Conservation (phyloP, 2,888 invertebrate species). For the Pristionchus arcanus region DNA sequence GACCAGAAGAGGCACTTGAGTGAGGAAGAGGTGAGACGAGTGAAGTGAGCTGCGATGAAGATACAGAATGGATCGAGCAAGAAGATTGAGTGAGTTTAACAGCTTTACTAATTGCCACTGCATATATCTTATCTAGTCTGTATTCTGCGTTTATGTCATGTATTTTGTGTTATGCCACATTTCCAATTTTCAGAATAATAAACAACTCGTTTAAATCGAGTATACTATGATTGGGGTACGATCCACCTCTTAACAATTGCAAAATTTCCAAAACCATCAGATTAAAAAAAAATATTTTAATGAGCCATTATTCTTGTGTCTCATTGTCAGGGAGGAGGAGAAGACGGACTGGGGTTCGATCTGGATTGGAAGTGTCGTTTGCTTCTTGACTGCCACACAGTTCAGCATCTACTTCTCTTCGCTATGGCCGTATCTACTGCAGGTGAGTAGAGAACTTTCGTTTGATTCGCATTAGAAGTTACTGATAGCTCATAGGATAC, state of each 20-base stretch:
- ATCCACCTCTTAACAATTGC: too few species aligned
- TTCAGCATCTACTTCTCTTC: conserved; percentile 61
- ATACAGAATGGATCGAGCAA: not conserved
- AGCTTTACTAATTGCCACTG: not conserved
- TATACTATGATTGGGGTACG: too few species aligned
- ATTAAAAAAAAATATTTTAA: too few species aligned
- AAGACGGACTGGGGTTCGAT: conserved; percentile 60
- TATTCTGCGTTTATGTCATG: not conserved
- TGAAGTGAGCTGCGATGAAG: not conserved
- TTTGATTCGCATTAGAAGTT: too few species aligned
- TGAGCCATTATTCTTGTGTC: too few species aligned
- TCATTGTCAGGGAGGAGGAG: conserved; percentile 42
- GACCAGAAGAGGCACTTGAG: conserved; percentile 19
- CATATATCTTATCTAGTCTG: not conserved
- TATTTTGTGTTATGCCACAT: too few species aligned
- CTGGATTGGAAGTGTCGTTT: conserved; percentile 57
- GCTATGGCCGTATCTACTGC: conserved; percentile 64
- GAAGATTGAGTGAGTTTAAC: conserved; percentile 7
- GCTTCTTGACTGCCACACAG: conserved; percentile 58
- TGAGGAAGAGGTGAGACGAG: not conserved
- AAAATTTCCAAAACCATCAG: too few species aligned
- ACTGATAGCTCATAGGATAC: too few species aligned
- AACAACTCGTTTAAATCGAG: too few species aligned
- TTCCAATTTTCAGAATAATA: too few species aligned
- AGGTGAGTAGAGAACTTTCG: conserved; percentile 38